Conservation (phyloP, 2,797 vertebrate genomes). For the Gallinago nigripennis region DNA sequence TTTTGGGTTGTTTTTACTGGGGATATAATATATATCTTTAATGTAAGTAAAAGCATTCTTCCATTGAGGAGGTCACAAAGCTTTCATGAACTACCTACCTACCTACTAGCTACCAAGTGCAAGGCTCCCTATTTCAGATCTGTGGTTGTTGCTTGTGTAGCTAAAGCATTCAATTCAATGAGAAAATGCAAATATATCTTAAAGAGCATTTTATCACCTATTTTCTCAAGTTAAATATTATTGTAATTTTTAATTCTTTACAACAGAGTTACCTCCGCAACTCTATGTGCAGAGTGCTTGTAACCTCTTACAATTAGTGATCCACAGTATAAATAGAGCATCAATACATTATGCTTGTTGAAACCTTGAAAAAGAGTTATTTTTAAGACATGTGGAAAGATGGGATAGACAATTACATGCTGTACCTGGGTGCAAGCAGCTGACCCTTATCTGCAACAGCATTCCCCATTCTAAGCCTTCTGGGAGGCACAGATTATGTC, state of each 20-base stretch:
- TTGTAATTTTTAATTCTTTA: neutral
- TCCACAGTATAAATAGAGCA: neutral
- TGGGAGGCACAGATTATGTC: neutral
- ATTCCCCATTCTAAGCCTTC: neutral
- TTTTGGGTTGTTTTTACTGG: conserved; percentile 58
- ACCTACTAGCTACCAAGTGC: neutral
- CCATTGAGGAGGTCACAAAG: conserved; percentile 25
- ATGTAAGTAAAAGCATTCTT: conserved; percentile 57
- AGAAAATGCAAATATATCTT: neutral
- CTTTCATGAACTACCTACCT: neutral
- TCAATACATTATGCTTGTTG: neutral
- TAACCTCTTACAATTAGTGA: neutral
- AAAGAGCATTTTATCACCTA: neutral
- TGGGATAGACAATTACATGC: neutral
- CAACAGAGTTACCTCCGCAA: neutral
- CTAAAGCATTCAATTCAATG: neutral
- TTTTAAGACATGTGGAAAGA: rapidly evolving
- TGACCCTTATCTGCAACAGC: neutral
- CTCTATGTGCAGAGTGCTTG: neutral
- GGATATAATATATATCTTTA: conserved; percentile 29
- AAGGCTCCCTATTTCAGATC: neutral
- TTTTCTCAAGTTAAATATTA: neutral
- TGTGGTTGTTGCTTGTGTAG: neutral
- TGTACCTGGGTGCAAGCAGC: neutral
- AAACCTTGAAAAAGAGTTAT: neutral